Base-by-base conservation (phyloP, 2,113 vertebrate genomes). In the Nothocercus nigrocapillus region DNA sequence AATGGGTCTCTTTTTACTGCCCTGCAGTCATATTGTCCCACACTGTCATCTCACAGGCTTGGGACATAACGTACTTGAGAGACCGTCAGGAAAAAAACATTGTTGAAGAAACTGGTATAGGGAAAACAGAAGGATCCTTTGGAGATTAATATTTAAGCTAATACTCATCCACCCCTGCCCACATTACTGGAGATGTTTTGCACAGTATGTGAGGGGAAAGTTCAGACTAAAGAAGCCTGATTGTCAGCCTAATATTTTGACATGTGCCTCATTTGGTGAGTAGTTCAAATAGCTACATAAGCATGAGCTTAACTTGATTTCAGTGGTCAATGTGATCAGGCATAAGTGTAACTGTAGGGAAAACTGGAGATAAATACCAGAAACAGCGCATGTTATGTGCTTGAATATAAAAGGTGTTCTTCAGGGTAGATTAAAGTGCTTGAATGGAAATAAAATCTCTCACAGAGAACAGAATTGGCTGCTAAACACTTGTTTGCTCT, bases 311-410 rank as follows among this genome's bases (percentile, higher is more conserved):
- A 49, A 51, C 40, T 72, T 79, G 73, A 13, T 90, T 89, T 75
- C 49, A 38, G 66, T 70, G 63, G 18, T 72, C 20, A 64, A 54
- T 7, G 7, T 36, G 53, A 25, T 68, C 77, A 66, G 45, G 6
- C 72, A 1, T 53, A 83, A 61, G 16, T 70, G 14, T 58, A 85
- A 28, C 47, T 78, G 0, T 44, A 28, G 47, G 49, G 28, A 76
- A 85, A 82, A 72, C 20, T 63, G n/a, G 34, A 81, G 69, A 74
- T 70, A 61, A 74, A 61, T 67, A 85, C 25, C 40, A 86, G 51
- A 81, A 86, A 51, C 2, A 3, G 47, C 24, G 28, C 5, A 1
- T 10, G 5, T 82, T 87, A 49, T 2, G 13, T 63, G n/a, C 90
- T 85, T 84, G 51, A 61, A 12, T 81, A 11, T 18, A 13, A 27